Conservation (phyloP, 1,140 invertebrate genomes). For the Drosophila varians region DNA sequence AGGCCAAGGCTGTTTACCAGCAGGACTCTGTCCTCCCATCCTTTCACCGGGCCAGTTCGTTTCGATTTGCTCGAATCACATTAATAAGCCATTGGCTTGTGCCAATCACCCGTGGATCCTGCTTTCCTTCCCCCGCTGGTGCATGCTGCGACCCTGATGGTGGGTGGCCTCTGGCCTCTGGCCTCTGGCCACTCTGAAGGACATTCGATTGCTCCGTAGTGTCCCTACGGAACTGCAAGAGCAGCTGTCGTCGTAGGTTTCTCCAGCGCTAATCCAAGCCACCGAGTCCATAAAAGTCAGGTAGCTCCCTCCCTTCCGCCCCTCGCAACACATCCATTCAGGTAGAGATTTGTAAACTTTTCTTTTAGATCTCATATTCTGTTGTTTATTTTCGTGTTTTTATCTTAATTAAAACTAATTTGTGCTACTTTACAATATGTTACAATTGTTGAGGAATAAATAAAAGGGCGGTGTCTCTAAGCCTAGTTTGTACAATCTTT, state of each 20-base stretch:
- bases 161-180: too few species aligned
- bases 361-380: constrained; percentile 16
- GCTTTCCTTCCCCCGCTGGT: background rate
- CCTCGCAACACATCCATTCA: too few species aligned
- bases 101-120: constrained; percentile 50
- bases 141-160: background rate
- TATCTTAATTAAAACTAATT: constrained; percentile 31
- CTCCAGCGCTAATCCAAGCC: constrained; percentile 39
- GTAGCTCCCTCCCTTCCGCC: constrained; percentile 4
- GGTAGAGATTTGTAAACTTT: constrained; percentile 16
- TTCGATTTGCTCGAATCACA: constrained; percentile 52
- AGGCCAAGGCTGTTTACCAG: constrained; percentile 18
- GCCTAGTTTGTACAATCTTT: constrained; percentile 73
- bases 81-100: constrained; percentile 64
- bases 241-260: constrained; percentile 31
- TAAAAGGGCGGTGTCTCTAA: constrained; percentile 24
- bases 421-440: constrained; percentile 39
- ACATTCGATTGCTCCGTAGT: constrained; percentile 20
- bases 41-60: background rate
- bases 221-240: constrained; percentile 8
- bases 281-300: constrained; percentile 36
- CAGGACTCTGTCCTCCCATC: constrained; percentile 2
- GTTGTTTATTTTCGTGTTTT: constrained; percentile 37
- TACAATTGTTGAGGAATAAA: constrained; percentile 51
- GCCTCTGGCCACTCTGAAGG: constrained; percentile 59